A percentile compares a stretch with the other conserved stretches of the same genome.
Evolutionary conservation across 1,140 invertebrate species (phyloP).

Genomic region (Mya arenaria): DNA sequence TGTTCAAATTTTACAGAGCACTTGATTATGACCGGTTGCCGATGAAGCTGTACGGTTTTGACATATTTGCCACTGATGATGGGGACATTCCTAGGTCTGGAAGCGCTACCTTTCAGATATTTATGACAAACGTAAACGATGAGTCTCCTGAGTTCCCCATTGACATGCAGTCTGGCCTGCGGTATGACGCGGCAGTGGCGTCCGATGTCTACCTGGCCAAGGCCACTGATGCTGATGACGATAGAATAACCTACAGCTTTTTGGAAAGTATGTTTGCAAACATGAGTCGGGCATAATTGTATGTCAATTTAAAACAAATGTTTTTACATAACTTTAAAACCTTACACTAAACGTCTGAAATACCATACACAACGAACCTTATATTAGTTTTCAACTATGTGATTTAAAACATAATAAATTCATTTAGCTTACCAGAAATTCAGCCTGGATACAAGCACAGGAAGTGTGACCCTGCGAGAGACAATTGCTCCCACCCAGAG

Average conservation of each 20-base stretch:
- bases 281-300: too few relatives aligned
- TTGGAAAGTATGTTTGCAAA: conserved; percentile 19
- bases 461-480: conserved; percentile 5
- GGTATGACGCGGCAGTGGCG: conserved; percentile 94
- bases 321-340: too few relatives aligned
- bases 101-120: conserved; percentile 87
- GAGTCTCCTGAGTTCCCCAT: conserved; percentile 84
- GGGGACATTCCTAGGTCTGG: conserved; percentile 81
- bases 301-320: too few relatives aligned
- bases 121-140: conserved; percentile 74
- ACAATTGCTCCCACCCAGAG: conserved; percentile 4
- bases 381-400: too few relatives aligned
- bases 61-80: conserved; percentile 70
- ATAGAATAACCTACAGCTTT: conserved; percentile 58
- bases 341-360: too few relatives aligned
- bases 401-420: not conserved
- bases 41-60: conserved; percentile 67
- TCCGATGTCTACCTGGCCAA: conserved; percentile 95
- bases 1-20: conserved; percentile 35
- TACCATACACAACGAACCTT: too few relatives aligned
- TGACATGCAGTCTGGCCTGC: conserved; percentile 87
- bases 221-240: conserved; percentile 94
- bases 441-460: not conserved
- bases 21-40: conserved; percentile 66
- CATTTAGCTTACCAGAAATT: conserved; percentile 26